Evolutionary conservation across 2,888 invertebrate species (phyloP).

Genomic region (Uropetala carovei): DNA sequence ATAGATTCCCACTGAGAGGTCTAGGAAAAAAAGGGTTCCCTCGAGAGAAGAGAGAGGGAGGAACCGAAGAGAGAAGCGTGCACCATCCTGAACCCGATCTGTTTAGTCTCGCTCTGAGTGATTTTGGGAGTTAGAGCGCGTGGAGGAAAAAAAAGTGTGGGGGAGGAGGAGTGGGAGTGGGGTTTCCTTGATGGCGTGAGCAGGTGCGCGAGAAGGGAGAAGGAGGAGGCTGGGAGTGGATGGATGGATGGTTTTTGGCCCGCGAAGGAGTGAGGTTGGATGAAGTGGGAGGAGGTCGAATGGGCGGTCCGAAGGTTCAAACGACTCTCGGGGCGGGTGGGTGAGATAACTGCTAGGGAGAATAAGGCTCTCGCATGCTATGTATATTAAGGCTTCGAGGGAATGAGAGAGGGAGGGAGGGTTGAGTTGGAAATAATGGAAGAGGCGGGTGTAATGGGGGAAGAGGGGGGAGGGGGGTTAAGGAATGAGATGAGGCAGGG

Average conservation of each 20-base stretch:
- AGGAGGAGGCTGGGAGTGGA: neutral
- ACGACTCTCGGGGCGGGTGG: neutral
- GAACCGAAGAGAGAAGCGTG: neutral
- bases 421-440: neutral
- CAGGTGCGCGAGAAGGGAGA: neutral
- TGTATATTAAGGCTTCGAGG: neutral
- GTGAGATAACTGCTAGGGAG: too few relatives aligned
- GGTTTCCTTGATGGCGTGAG: neutral
- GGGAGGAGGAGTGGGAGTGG: neutral
- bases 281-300: neutral
- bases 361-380: neutral
- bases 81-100: conserved; percentile 32
- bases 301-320: neutral
- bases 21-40: neutral
- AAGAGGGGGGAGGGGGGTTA: neutral
- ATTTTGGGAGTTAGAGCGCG: neutral
- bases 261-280: neutral
- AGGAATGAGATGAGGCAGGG: neutral
- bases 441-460: too few relatives aligned
- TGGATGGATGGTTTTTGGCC: neutral
- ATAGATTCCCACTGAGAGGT: neutral
- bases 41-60: neutral
- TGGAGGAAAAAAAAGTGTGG: neutral
- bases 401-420: neutral
- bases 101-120: conserved; percentile 41